phyloP scores from a whole-genome alignment of 30 jellyfish, hydroid and myxozoan genomes.

The Phacellophora camtschatica region DNA sequence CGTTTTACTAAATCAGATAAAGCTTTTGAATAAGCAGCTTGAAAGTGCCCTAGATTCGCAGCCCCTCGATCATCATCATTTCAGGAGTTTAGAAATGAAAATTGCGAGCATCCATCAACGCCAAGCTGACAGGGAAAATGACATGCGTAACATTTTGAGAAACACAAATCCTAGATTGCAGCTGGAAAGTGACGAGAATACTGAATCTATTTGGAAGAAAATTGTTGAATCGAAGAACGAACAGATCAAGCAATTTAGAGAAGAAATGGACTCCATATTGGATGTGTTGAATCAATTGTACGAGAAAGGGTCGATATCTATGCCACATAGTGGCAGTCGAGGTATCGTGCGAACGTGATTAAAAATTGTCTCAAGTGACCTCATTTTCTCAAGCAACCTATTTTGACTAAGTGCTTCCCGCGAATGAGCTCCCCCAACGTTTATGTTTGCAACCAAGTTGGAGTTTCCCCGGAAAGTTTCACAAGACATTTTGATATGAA shows the following conservation, averaged over 20 bases:
- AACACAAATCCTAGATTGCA: not conserved
- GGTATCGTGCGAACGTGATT: too few relatives aligned
- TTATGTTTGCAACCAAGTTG: too few relatives aligned
- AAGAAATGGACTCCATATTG: conserved; percentile 56
- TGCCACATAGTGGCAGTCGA: too few relatives aligned
- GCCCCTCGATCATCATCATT: conserved; percentile 61
- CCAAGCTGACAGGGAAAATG: conserved; percentile 45
- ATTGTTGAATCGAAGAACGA: conserved; percentile 33
- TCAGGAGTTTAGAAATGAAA: conserved; percentile 31
- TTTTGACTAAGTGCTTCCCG: too few relatives aligned
- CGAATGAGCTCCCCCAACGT: too few relatives aligned
- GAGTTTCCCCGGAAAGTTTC: too few relatives aligned
- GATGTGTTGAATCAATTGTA: conserved; percentile 21
- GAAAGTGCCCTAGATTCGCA: conserved; percentile 24
- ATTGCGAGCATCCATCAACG: conserved; percentile 41
- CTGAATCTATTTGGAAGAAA: conserved; percentile 43
- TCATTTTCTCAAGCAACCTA: too few relatives aligned
- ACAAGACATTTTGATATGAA: too few relatives aligned
- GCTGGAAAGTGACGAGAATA: not conserved
- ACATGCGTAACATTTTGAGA: conserved; percentile 29
- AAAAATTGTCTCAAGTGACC: too few relatives aligned
- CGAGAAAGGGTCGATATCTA: conserved; percentile 2
- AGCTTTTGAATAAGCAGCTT: conserved; percentile 12
- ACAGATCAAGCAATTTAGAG: conserved; percentile 54
- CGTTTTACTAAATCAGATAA: conserved; percentile 23